Evolutionary conservation across 2,888 invertebrate species (phyloP).

Genomic region (Agrochola litura): DNA sequence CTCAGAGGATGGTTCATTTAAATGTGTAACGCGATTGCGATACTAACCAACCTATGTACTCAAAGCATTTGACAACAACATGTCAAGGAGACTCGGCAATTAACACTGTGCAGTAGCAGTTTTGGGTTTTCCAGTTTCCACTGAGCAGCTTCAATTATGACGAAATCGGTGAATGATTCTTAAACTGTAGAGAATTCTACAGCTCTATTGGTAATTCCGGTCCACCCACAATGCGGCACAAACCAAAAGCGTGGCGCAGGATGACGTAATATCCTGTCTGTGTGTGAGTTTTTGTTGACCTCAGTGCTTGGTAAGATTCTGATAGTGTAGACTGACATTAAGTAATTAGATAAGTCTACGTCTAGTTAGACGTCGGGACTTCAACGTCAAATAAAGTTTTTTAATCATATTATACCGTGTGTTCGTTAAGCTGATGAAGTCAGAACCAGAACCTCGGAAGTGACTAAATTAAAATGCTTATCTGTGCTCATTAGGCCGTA

Average conservation of each 20-base stretch:
- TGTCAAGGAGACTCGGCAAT: constrained; percentile 52
- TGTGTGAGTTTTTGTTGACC: constrained; percentile 59
- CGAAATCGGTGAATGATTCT: constrained; percentile 21
- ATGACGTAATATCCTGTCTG: constrained; percentile 74
- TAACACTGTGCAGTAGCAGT: constrained; percentile 28
- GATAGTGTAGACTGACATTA: constrained; percentile 36
- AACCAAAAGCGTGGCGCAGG: constrained; percentile 55
- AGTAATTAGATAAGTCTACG: constrained; percentile 33
- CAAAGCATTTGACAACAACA: constrained; percentile 29
- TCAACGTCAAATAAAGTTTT: constrained; percentile 3
- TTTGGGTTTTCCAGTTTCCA: constrained; percentile 45
- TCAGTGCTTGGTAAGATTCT: constrained; percentile 48
- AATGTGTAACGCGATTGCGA: constrained; percentile 41
- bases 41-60: constrained; percentile 8
- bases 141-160: constrained; percentile 1
- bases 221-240: constrained; percentile 59
- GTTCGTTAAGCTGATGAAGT: constrained; percentile 1
- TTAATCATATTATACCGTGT: not conserved
- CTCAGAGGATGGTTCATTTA: constrained; percentile 35
- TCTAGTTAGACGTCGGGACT: constrained; percentile 10
- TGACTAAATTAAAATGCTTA: constrained; percentile 23
- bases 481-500: constrained; percentile 28
- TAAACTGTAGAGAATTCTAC: constrained; percentile 17
- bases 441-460: constrained; percentile 13
- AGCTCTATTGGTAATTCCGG: constrained; percentile 22